Conservation (phyloP, 2,797 vertebrate species). For the Pyrrhura leucotis region DNA sequence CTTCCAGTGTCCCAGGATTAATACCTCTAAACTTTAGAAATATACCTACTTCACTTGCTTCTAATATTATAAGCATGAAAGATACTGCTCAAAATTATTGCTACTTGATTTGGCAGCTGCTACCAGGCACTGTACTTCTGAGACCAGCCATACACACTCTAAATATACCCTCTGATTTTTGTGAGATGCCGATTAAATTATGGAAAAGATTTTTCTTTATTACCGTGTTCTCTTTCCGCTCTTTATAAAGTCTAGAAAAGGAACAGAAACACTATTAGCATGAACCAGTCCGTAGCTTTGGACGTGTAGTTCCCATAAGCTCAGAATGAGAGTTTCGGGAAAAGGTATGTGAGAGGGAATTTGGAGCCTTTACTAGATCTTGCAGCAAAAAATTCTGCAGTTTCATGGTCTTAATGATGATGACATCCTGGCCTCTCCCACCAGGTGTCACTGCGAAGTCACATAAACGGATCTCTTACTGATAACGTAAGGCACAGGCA, state of each 20-base stretch:
- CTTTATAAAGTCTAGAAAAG: background rate
- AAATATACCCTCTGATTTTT: conserved; percentile 41
- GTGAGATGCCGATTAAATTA: conserved; percentile 18
- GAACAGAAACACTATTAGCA: background rate
- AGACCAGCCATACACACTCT: background rate
- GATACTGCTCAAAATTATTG: background rate
- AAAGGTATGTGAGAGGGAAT: background rate
- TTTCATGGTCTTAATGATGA: conserved; percentile 31
- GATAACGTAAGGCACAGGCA: background rate
- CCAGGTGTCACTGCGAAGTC: conserved; percentile 53
- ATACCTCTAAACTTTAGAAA: background rate
- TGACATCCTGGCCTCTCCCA: conserved; percentile 57
- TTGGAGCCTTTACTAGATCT: background rate
- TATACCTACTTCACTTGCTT: background rate
- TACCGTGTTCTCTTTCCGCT: background rate
- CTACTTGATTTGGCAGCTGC: background rate
- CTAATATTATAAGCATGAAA: background rate
- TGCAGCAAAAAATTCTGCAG: conserved; percentile 41
- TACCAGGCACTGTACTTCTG: background rate
- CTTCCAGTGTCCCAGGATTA: background rate
- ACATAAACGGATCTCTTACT: background rate
- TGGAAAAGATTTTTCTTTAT: background rate
- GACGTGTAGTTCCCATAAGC: background rate
- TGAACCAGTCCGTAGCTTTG: background rate
- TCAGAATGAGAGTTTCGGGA: background rate